Evolutionary conservation across 37 sponge, comb jelly and placozoan species (phyloP), one percentile per base, ranked within the genome.

Genomic region (Spongia lamella): DNA sequence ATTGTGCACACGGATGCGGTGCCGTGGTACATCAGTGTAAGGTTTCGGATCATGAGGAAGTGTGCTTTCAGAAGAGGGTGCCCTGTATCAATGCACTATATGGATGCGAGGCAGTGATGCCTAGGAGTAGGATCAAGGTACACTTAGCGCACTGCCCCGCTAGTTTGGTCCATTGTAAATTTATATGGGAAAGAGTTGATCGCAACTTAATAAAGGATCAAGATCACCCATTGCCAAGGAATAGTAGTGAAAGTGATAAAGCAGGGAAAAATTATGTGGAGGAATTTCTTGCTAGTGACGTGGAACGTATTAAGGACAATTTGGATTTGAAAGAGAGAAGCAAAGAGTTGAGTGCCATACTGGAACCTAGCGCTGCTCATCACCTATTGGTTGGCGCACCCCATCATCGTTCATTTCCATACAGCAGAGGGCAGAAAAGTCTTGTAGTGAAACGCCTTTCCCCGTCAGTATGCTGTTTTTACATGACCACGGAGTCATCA

Each of bases 121-220:
- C n/a, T 17, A 6, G 73, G 30, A 25, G 9, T 37, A 34, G 31
- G 34, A 14, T 72, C 37, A 1, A 35, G 34, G 31, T 3, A 15
- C 73, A 72, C 30, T 14, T 72, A n/a, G 59, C 57, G 33, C 73
- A 34, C 43, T 72, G 73, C 32, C 73, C 73, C 22, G 73, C 73
- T 1, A 72, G 73, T 54, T 36, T 34, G 0, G 59, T 72, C 7
- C 22, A 32, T 22, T 72, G 73, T 5, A 56, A 55, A 16, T 72
- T 55, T 38, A 37, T 38, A 2, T 72, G 73, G 73, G 36, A 55
- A 30, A 34, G 73, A 13, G 53, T 38, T 17, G 39, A 19, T 56
- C 38, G 17, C 16, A 35, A 30, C 5, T 3, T 72, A 9, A 30
- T 4, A 1, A 6, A 33, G 13, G 43, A 38, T 38, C 19, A 4